Evolutionary conservation across 2,113 vertebrate species (phyloP).

Genomic region (Caranx melampygus): DNA sequence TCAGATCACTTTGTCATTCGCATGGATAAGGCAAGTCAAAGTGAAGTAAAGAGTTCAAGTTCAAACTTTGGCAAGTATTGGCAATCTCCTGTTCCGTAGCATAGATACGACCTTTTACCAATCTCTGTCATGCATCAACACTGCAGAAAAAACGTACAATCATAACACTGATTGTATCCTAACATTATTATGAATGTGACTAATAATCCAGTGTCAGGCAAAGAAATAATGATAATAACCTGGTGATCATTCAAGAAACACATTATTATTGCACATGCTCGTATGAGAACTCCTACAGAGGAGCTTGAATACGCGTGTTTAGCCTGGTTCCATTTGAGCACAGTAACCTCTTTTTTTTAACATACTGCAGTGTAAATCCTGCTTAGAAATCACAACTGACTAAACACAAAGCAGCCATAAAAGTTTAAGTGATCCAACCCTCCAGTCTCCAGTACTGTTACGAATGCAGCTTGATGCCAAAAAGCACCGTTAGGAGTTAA

Average conservation of each 20-base stretch:
- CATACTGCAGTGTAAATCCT: neutral
- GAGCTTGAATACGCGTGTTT: constrained; percentile 72
- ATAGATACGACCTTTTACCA: constrained; percentile 42
- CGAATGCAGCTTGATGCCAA: constrained; percentile 25
- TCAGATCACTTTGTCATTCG: constrained; percentile 50
- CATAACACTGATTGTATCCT: constrained; percentile 70
- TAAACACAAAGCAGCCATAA: neutral
- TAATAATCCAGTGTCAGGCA: constrained; percentile 72
- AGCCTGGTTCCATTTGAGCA: constrained; percentile 65
- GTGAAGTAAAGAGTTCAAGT: constrained; percentile 59
- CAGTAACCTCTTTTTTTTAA: constrained; percentile 28
- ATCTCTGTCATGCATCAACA: constrained; percentile 75
- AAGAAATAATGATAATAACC: constrained; percentile 58
- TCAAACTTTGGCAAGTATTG: constrained; percentile 84
- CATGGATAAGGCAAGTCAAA: constrained; percentile 75
- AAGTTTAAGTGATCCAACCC: neutral
- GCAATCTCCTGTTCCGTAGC: constrained; percentile 58
- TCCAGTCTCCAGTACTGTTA: neutral
- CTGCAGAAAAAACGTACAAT: constrained; percentile 63
- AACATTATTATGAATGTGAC: constrained; percentile 50
- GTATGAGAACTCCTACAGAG: constrained; percentile 65
- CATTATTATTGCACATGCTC: constrained; percentile 84
- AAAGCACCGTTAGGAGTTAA: constrained; percentile 11
- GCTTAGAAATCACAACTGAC: constrained; percentile 8
- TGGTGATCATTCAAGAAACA: constrained; percentile 71